Conservation (phyloP, 1,140 invertebrate species). For the Cotesia glomerata region DNA sequence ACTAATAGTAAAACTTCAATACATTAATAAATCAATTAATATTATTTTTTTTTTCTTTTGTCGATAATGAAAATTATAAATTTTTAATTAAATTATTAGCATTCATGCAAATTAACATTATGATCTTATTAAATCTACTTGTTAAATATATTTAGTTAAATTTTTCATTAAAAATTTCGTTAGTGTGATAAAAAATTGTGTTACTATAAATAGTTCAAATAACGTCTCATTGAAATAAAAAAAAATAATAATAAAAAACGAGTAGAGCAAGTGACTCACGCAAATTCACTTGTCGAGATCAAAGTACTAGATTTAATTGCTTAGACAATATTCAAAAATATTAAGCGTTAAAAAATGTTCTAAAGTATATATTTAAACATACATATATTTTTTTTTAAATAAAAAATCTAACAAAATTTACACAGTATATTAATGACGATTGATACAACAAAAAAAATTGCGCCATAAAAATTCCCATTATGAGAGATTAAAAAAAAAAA, state of each 20-base stretch:
- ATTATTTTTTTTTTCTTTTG: too few relatives aligned
- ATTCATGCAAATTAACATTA: too few relatives aligned
- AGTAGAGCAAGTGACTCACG: neutral
- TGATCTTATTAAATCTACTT: too few relatives aligned
- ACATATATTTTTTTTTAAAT: neutral
- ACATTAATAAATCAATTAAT: too few relatives aligned
- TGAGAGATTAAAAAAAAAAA: neutral
- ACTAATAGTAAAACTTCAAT: too few relatives aligned
- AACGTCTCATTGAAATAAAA: neutral
- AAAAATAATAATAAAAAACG: neutral
- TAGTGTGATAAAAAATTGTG: too few relatives aligned
- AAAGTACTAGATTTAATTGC: slow-evolving; percentile 6
- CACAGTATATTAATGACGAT: too few relatives aligned
- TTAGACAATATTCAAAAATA: slow-evolving; percentile 1
- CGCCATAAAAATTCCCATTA: neutral
- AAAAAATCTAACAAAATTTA: neutral
- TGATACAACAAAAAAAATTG: too few relatives aligned
- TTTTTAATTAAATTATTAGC: too few relatives aligned
- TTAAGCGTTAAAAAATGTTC: slow-evolving; percentile 1
- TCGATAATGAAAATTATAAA: too few relatives aligned
- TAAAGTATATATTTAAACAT: neutral
- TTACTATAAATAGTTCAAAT: neutral
- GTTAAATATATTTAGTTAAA: too few relatives aligned
- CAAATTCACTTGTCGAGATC: neutral
- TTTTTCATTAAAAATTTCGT: too few relatives aligned